Base-by-base conservation (phyloP, 1,140 invertebrate species). In the Euborellia annulipes region DNA sequence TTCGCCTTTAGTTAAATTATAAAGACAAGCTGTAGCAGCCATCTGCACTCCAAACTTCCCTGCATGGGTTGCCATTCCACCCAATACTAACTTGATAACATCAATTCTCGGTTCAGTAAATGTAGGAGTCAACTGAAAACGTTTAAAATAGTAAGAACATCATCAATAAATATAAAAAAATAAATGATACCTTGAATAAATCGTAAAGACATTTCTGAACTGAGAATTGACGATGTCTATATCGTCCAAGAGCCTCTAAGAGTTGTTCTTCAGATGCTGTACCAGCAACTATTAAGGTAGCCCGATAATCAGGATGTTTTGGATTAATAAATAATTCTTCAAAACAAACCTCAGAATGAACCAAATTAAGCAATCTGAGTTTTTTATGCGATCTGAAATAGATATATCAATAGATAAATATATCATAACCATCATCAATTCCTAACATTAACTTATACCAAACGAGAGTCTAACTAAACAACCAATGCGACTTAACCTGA, bases 11-110 rank as follows among this genome's bases (percentile, higher is more conserved):
- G 81, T 82, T 16, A 87, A 67, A 63, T 85, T 85, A 57, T 86
- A 86, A 16, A 86, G 64, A 59, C 82, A 86, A 19, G 83, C 84
- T 22, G 82, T 85, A 7, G 78, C 80, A 34, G 82, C 81, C 72
- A 85, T 80, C 64, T 86, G 83, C 34, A 86, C 76, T 19, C 72
- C 70, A 47, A 80, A 71, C 43, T 75, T 67, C 41, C 70, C 69
- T 3, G 72, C 71, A 63, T 85, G 76, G 18, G 64, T 62, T 55
- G 70, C 70, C 82, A 86, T 83, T 20, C 69, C 66, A 34, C 72
- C 71, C 48, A 85, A 57, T n/a, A 85, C 74, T 43, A 82, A 58
- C 65, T 62, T 66, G 46, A 79, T 78, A 13, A 83, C 72, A 55
- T 83, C 79, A 21, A 75, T 66, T 49, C 78, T 65, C 6, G 73